These are phyloP conservation scores for Meloe dianella DNA, from an alignment of 2,888 invertebrate genomes.

Conservation along the genomic window DNA sequence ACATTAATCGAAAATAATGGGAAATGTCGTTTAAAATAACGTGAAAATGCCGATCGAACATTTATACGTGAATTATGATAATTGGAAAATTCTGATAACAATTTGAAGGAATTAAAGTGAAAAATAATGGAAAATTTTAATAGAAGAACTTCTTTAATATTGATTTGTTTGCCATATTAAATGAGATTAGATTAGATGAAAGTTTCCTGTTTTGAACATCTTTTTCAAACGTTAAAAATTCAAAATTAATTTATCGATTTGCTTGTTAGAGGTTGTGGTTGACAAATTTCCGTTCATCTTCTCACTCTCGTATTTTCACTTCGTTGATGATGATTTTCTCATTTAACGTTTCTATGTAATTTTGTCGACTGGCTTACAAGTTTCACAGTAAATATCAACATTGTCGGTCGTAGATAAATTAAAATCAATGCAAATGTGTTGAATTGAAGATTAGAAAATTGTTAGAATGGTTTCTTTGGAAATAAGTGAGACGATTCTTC, in stretches of 20 bases:
- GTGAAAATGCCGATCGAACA: constrained; percentile 3
- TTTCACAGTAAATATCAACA: not conserved
- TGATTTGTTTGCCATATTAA: not conserved
- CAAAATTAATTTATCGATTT: constrained; percentile 21
- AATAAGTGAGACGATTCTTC: not conserved
- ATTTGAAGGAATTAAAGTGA: constrained; percentile 24
- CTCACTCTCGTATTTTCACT: not conserved
- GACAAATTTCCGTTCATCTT: not conserved
- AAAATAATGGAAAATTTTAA: not conserved
- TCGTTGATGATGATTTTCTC: constrained; percentile 1
- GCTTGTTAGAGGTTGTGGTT: not conserved
- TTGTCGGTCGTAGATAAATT: not conserved
- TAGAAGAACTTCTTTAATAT: not conserved
- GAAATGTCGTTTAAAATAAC: constrained; percentile 14
- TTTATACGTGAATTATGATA: constrained; percentile 27
- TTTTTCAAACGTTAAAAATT: constrained; percentile 7
- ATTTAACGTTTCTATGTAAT: constrained; percentile 17
- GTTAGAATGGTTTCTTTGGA: not conserved
- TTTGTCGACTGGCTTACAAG: constrained; percentile 14
- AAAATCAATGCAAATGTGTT: constrained; percentile 25
- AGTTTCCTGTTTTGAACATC: no score
- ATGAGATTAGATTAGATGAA: no score
- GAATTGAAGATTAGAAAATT: constrained; percentile 35
- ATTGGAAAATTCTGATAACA: constrained; percentile 29
- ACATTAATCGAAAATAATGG: constrained; percentile 19